Conservation (phyloP, 2,113 vertebrate species). For the Neofelis nebulosa region DNA sequence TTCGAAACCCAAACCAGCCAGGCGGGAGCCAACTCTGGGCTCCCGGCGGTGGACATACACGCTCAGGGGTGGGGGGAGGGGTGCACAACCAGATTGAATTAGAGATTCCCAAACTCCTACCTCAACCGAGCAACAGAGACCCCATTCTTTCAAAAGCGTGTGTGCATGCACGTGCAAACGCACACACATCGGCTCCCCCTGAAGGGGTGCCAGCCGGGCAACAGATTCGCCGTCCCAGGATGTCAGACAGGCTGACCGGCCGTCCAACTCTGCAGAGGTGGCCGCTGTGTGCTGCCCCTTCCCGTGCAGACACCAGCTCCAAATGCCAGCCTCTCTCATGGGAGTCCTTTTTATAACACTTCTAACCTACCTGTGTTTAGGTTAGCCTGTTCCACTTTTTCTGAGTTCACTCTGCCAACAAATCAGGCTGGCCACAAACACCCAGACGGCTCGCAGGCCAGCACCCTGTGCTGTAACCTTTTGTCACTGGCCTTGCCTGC, state of each 20-base stretch:
- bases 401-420: background rate
- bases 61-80: too few species aligned
- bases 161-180: fast-evolving
- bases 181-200: background rate
- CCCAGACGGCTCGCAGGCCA: too few species aligned
- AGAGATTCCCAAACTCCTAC: background rate
- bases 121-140: background rate
- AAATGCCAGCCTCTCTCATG: background rate
- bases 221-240: background rate
- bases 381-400: background rate
- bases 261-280: fast-evolving
- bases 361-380: background rate
- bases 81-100: background rate
- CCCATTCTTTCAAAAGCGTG: background rate
- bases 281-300: fast-evolving
- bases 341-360: background rate
- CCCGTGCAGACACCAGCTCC: too few species aligned
- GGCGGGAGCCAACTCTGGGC: background rate
- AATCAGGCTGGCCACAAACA: background rate
- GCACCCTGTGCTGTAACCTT: background rate
- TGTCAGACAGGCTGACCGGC: background rate
- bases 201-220: background rate
- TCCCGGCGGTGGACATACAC: too few species aligned
- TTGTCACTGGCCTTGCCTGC: background rate
- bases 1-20: too few species aligned